Conservation (phyloP, 1,140 invertebrate species). For the Aphidius ervi region DNA sequence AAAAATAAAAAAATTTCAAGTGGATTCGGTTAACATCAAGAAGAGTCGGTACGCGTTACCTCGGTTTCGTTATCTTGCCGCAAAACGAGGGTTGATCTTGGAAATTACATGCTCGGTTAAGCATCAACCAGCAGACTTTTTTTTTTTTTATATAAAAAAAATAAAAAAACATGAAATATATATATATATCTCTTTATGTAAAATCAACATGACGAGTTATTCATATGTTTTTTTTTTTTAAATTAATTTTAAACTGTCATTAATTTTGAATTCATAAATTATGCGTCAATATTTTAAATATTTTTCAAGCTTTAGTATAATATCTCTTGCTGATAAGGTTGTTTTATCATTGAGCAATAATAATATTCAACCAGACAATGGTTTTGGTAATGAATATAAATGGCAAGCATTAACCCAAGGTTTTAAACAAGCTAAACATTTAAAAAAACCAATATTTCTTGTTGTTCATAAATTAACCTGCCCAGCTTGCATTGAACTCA, state of each 20-base stretch:
- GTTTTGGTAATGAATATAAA: slow-evolving; percentile 32
- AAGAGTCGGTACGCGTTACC: slow-evolving; percentile 12
- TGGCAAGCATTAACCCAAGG: slow-evolving; percentile 33
- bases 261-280: slow-evolving; percentile 2
- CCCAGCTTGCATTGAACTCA: slow-evolving; percentile 33
- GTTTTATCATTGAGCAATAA: slow-evolving; percentile 3
- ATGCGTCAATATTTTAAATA: slow-evolving; percentile 21
- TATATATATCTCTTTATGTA: neutral
- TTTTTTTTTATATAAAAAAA: neutral
- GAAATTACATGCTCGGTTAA: slow-evolving; percentile 12
- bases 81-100: slow-evolving; percentile 12
- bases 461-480: slow-evolving; percentile 34
- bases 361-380: slow-evolving; percentile 19
- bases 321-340: slow-evolving; percentile 12
- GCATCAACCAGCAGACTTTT: neutral
- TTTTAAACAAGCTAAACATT: slow-evolving; percentile 31
- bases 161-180: neutral
- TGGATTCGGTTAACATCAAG: neutral
- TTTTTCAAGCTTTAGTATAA: slow-evolving; percentile 5
- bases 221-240: slow-evolving; percentile 3
- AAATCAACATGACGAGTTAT: slow-evolving; percentile 3
- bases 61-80: slow-evolving; percentile 10
- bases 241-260: neutral
- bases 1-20: neutral
- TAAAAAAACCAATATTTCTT: slow-evolving; percentile 36